Percentiles rank a stretch among this genome's conserved stretches.
Conservation (phyloP, 2,888 invertebrate species). For the Pelosia muscerda region DNA sequence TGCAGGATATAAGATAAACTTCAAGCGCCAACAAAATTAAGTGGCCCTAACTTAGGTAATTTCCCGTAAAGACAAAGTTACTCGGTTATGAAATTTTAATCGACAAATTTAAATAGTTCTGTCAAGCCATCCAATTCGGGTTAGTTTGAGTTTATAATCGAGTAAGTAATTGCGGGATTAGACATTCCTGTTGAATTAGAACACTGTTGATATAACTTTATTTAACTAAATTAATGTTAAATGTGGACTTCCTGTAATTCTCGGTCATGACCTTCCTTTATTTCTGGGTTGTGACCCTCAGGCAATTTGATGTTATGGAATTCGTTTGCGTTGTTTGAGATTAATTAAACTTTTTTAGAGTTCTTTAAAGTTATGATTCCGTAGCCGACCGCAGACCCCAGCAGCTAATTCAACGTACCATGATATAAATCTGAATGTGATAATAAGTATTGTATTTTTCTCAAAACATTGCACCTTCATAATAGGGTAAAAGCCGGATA, state of each 20-base stretch:
- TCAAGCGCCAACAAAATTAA: not conserved
- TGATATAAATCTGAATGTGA: no score
- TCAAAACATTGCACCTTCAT: no score
- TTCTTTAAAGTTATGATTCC: no score
- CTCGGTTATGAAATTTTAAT: not conserved
- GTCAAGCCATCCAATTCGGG: constrained; percentile 6
- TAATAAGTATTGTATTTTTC: no score
- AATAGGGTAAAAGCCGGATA: no score
- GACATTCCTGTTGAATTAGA: not conserved
- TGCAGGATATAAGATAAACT: not conserved
- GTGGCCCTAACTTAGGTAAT: not conserved
- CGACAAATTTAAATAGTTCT: constrained; percentile 14
- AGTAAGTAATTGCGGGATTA: constrained; percentile 3
- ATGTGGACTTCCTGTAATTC: not conserved
- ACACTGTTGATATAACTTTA: not conserved
- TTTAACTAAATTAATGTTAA: constrained; percentile 2
- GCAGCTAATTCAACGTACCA: no score
- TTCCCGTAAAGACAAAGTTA: not conserved
- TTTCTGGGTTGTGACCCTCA: not conserved
- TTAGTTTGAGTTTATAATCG: constrained; percentile 11
- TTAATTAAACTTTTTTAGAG: not conserved
- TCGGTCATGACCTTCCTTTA: not conserved
- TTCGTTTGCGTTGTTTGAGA: not conserved
- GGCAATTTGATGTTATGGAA: not conserved
- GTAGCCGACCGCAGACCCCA: no score